Conservation (phyloP, 2,113 vertebrate genomes). For the Megaleporinus macrocephalus region DNA sequence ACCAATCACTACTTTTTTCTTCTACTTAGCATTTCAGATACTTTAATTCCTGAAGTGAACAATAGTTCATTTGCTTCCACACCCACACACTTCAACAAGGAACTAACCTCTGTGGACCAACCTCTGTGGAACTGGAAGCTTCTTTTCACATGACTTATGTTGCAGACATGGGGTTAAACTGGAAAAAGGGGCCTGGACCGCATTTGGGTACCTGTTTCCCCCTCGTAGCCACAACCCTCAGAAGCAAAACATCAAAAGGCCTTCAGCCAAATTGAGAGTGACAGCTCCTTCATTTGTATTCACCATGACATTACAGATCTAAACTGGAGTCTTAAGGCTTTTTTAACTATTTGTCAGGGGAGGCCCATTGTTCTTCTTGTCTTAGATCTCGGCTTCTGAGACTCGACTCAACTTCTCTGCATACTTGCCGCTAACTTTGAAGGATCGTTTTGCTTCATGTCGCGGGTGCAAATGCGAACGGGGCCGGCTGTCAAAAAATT, state of each 20-base stretch:
- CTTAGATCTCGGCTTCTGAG: conserved; percentile 81
- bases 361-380: conserved; percentile 81
- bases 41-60: conserved; percentile 28
- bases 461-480: conserved; percentile 50
- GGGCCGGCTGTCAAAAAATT: conserved; percentile 39
- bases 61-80: conserved; percentile 10
- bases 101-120: conserved; percentile 34
- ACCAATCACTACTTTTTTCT: too few species aligned
- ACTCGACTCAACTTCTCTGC: conserved; percentile 76
- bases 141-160: conserved; percentile 33
- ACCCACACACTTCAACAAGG: conserved; percentile 40
- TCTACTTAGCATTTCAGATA: too few species aligned
- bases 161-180: conserved; percentile 40
- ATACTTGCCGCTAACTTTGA: conserved; percentile 72
- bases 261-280: conserved; percentile 80
- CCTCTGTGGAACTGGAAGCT: conserved; percentile 24
- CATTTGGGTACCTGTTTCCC: conserved; percentile 56
- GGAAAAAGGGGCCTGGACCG: conserved; percentile 22
- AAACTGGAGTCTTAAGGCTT: conserved; percentile 82
- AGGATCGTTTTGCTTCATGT: conserved; percentile 67
- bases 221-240: conserved; percentile 57
- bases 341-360: conserved; percentile 86
- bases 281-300: conserved; percentile 85
- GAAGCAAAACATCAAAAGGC: conserved; percentile 80
- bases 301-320: conserved; percentile 78